Conservation (phyloP, 2,888 invertebrate species). For the Zaprionus lineosus region DNA sequence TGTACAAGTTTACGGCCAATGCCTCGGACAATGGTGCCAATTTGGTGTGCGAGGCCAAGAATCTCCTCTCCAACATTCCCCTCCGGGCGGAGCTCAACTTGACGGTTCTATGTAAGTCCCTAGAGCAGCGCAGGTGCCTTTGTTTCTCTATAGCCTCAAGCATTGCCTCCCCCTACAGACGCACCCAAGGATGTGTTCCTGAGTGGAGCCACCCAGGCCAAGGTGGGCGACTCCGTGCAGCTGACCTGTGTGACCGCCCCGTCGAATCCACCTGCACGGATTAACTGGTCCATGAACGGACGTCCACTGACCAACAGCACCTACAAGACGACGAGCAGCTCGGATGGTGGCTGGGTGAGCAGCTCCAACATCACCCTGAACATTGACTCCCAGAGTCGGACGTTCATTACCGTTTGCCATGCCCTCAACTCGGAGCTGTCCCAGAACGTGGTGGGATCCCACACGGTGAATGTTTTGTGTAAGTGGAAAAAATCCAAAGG, state of each 20-base stretch:
- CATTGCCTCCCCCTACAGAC: constrained; percentile 53
- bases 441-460: constrained; percentile 80
- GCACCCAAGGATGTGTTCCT: constrained; percentile 79
- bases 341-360: constrained; percentile 79
- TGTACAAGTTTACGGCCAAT: constrained; percentile 78
- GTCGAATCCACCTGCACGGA: constrained; percentile 79
- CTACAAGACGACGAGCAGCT: constrained; percentile 63
- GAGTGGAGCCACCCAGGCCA: constrained; percentile 76
- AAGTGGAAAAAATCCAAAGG: constrained; percentile 44
- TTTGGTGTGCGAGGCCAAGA: constrained; percentile 80
- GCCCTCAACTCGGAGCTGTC: constrained; percentile 79
- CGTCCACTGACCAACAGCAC: constrained; percentile 73
- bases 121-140: too few relatives aligned
- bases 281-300: constrained; percentile 81
- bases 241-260: constrained; percentile 78
- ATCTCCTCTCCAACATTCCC: constrained; percentile 74
- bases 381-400: constrained; percentile 77
- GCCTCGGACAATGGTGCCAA: constrained; percentile 76
- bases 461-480: constrained; percentile 81
- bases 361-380: constrained; percentile 77
- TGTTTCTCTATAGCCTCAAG: neutral
- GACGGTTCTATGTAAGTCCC: constrained; percentile 79
- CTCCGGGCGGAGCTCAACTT: constrained; percentile 77
- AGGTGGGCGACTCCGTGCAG: constrained; percentile 74
- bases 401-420: constrained; percentile 79